Evolutionary conservation across 1,140 invertebrate species (phyloP).

Genomic region (Drosophila nebulosa): DNA sequence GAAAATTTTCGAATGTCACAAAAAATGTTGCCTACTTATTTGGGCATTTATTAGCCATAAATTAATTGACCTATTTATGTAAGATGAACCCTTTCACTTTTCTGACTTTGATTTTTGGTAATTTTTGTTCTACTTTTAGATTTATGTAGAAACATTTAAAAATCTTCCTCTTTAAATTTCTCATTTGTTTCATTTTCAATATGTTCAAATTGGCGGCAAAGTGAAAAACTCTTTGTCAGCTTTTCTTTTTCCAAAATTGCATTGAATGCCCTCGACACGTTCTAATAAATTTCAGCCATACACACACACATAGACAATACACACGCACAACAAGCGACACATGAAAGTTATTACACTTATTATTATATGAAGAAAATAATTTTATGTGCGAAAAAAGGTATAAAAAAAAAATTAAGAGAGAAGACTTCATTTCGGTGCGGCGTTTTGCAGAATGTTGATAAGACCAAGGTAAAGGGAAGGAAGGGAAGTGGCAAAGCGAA

Average conservation of each 20-base stretch:
- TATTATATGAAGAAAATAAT: conserved; percentile 79
- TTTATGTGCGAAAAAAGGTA: conserved; percentile 45
- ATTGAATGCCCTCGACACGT: neutral
- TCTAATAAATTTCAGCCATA: neutral
- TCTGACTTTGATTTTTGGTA: too few species aligned
- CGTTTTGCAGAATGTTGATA: conserved; percentile 68
- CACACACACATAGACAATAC: too few species aligned
- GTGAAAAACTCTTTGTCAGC: too few species aligned
- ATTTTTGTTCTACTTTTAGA: too few species aligned
- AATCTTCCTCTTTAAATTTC: too few species aligned
- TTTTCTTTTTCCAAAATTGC: neutral
- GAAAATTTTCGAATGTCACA: neutral
- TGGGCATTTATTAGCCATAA: neutral
- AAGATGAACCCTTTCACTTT: too few species aligned
- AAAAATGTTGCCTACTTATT: neutral
- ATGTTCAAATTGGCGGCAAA: too few species aligned
- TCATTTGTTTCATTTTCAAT: too few species aligned
- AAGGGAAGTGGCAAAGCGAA: neutral
- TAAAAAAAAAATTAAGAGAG: conserved; percentile 64
- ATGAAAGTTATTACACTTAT: conserved; percentile 78
- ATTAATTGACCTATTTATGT: too few species aligned
- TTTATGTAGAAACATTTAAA: too few species aligned
- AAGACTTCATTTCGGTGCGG: conserved; percentile 63
- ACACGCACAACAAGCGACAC: conserved; percentile 55
- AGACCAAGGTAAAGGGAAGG: conserved; percentile 23